phyloP scores from a whole-genome alignment of 2,888 invertebrate genomes.

The Abscondita cerata region DNA sequence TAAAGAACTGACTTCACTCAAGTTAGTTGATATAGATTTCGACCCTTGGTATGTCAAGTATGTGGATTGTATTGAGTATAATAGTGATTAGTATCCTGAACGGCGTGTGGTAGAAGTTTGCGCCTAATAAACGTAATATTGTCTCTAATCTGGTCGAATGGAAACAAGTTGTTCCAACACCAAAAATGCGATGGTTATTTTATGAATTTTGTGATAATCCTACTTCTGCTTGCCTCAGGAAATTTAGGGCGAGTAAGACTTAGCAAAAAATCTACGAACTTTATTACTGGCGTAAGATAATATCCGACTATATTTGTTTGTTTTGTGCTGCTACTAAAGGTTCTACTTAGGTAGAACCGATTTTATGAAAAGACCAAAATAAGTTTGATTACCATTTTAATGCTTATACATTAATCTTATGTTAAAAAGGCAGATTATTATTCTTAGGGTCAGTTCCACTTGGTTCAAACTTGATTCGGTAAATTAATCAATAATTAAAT shows the following conservation, averaged over 20 bases:
- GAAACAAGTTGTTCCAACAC: background rate
- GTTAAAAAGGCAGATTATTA: too few relatives aligned
- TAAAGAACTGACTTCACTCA: background rate
- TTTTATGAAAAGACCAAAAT: too few relatives aligned
- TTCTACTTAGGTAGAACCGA: background rate
- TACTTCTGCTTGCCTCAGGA: slow-evolving; percentile 2
- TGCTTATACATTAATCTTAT: too few relatives aligned
- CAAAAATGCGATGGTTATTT: background rate
- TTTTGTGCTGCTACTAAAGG: background rate
- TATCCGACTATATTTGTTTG: background rate
- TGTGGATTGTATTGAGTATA: background rate
- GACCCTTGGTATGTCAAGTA: background rate
- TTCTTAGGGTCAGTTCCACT: too few relatives aligned
- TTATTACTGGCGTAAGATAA: too few relatives aligned
- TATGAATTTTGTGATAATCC: background rate
- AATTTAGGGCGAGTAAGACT: slow-evolving; percentile 16
- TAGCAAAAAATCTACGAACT: background rate
- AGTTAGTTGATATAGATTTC: background rate
- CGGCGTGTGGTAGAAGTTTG: background rate
- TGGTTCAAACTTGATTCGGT: too few relatives aligned
- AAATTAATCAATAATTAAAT: too few relatives aligned
- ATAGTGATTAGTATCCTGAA: background rate
- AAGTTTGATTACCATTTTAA: slow-evolving; percentile 21
- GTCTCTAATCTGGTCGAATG: background rate
- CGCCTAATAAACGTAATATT: background rate